These are phyloP conservation scores for Crioceris asparagi DNA, from an alignment of 2,888 invertebrate genomes.

Conservation along the genomic window DNA sequence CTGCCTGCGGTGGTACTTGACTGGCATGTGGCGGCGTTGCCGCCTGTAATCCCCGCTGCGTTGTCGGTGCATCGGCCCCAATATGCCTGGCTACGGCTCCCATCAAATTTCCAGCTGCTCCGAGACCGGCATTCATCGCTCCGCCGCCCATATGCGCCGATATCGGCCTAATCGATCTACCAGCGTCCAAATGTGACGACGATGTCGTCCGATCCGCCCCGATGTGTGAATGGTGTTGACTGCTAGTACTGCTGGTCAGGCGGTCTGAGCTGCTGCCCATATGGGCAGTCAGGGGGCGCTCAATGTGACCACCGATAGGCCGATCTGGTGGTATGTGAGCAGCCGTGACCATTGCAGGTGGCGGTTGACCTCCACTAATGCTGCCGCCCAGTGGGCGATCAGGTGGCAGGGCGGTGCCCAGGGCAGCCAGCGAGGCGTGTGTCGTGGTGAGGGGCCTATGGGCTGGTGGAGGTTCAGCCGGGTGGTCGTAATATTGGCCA, in stretches of 20 bases:
- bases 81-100: constrained; percentile 37
- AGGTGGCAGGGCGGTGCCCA: constrained; percentile 27
- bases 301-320: constrained; percentile 30
- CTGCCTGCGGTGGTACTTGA: constrained; percentile 73
- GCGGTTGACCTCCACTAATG: constrained; percentile 8
- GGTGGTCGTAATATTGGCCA: constrained; percentile 47
- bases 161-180: too few relatives aligned
- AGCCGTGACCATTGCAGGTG: too few relatives aligned
- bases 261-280: too few relatives aligned
- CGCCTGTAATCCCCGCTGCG: constrained; percentile 42
- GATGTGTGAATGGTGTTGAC: too few relatives aligned
- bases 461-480: constrained; percentile 53
- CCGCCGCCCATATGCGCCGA: too few relatives aligned
- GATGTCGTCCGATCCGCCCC: too few relatives aligned
- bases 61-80: constrained; percentile 43
- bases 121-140: too few relatives aligned
- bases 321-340: constrained; percentile 19
- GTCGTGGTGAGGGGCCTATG: constrained; percentile 39
- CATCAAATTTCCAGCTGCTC: constrained; percentile 37
- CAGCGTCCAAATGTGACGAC: too few relatives aligned
- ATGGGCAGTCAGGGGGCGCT: constrained; percentile 28
- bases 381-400: constrained; percentile 29
- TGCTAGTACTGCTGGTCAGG: too few relatives aligned
- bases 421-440: constrained; percentile 30
- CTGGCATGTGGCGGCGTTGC: constrained; percentile 61